Conservation (phyloP, 2,113 vertebrate species). For the Cyrtonyx montezumae region DNA sequence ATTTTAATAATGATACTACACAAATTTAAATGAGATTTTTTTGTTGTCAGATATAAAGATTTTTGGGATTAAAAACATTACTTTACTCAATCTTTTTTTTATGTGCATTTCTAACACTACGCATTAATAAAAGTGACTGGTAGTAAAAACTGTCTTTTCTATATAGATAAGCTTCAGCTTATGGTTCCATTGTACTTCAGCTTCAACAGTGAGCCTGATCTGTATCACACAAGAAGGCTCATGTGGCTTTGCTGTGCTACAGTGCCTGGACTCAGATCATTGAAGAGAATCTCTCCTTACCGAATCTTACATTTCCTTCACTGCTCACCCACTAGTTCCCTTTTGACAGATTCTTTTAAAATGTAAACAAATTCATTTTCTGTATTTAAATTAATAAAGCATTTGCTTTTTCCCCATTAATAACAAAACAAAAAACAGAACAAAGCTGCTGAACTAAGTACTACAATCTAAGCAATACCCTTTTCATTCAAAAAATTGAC, state of each 20-base stretch:
- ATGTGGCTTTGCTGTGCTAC: accelerated
- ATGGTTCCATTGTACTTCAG: background rate
- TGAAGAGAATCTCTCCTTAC: background rate
- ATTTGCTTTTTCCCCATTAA: background rate
- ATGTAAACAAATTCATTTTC: background rate
- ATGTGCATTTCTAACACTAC: background rate
- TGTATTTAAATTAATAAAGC: background rate
- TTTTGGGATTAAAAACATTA: background rate
- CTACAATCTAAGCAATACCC: background rate
- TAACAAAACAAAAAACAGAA: background rate
- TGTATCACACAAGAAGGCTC: background rate
- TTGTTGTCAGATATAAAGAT: background rate
- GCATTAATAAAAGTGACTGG: background rate
- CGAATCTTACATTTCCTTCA: background rate
- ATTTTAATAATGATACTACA: background rate
- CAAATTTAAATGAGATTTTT: background rate
- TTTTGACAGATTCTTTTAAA: background rate
- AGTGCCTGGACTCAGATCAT: background rate
- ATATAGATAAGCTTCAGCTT: background rate
- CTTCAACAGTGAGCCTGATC: background rate
- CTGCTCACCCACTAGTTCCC: background rate
- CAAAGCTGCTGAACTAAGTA: background rate
- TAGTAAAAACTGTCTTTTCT: background rate
- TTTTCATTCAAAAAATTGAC: background rate
- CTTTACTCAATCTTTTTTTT: background rate